Evolutionary conservation across 2,888 invertebrate species (phyloP), one percentile per base, ranked within the genome.

Genomic region (Xestia ashworthii): DNA sequence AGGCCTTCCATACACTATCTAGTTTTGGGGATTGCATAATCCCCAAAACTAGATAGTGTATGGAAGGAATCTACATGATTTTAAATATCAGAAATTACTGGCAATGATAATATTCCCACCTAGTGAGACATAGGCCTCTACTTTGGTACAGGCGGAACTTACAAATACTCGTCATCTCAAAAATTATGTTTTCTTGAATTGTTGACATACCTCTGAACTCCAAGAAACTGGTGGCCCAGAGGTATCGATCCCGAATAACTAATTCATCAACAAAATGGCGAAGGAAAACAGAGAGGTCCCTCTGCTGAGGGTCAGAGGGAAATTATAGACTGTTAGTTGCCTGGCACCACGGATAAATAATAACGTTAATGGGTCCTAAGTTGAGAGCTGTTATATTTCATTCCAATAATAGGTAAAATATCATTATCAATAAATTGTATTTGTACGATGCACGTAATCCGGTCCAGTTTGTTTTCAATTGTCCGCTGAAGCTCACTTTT

Each of bases 401-500:
- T n/a, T n/a, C n/a, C n/a, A n/a, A n/a, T n/a, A n/a, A n/a, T n/a
- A n/a, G n/a, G n/a, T n/a, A 32, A 32, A 32, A 55, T 62, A 16
- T 1, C 0, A 32, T 38, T 6, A 58, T 38, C 0, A 12, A 19
- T 44, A 44, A 44, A 44, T 62, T 53, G 12, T 12, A 22, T 67
- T 19, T 67, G 14, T 16, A 48, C 19, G 16, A 53, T 3, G 64
- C 5, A 50, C 67, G 25, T 62, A 74, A 74, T 68, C 16, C 38
- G 3, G 50, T 58, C 12, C 48, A 55, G 60, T 82, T 70, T 53
- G 70, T 62, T 76, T 76, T 71, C 60, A 60, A 80, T 82, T 70
- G 53, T 70, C 53, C 3, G 12, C 41, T 41, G 53, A 25, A 44
- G 55, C 25, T 76, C 68, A n/a, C 77, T 71, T 38, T 71, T 67